phyloP scores from a whole-genome alignment of 2,113 vertebrate genomes.

The Brevimyrus niger region DNA sequence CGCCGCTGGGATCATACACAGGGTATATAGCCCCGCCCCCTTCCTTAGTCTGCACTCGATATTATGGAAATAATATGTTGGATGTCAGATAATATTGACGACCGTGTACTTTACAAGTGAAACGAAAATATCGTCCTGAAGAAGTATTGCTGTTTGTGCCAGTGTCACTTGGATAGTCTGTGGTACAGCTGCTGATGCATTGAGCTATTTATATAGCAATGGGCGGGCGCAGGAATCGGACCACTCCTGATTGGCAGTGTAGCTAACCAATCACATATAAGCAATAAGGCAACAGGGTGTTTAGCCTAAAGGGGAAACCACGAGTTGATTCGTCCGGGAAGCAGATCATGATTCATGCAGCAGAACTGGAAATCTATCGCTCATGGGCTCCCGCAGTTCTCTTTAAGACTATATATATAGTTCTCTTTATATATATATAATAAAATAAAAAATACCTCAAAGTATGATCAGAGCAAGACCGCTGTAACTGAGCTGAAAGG shows the following conservation, averaged over 20 bases:
- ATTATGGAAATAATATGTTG: not conserved
- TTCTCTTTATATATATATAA: no score
- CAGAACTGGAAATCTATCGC: not conserved
- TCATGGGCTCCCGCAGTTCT: not conserved
- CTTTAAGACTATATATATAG: not conserved
- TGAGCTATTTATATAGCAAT: not conserved
- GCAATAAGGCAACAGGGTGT: not conserved
- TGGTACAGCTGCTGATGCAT: not conserved
- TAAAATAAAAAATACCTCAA: not conserved
- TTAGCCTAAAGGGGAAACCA: not conserved
- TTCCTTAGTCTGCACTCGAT: not conserved
- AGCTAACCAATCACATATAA: not conserved
- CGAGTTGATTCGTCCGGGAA: not conserved
- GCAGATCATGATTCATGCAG: not conserved
- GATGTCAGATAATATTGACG: not conserved
- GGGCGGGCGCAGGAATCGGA: not conserved
- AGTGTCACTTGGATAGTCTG: not conserved
- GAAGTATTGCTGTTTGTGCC: not conserved
- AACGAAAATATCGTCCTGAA: not conserved
- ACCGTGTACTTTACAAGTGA: not conserved
- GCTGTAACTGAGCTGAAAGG: not conserved
- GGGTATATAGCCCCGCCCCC: constrained; percentile 41
- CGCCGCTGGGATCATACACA: constrained; percentile 90
- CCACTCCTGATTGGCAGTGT: not conserved
- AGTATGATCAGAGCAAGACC: not conserved